Conservation (phyloP, 23 tunicate genomes). For the Aplidium turbinatum region DNA sequence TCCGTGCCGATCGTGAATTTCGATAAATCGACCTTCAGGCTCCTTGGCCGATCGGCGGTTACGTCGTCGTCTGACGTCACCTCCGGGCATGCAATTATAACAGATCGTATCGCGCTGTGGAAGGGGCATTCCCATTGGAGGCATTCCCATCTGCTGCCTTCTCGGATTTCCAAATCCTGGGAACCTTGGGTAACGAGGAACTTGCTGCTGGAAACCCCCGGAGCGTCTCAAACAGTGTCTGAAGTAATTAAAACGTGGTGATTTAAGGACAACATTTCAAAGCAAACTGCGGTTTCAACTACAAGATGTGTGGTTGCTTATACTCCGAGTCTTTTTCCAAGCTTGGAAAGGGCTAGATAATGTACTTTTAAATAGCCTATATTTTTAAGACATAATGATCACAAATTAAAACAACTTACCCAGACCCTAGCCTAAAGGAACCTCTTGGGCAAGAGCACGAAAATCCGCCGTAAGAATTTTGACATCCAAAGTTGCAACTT, state of each 20-base stretch:
- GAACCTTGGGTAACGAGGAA: constrained; percentile 45
- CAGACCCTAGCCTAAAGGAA: constrained; percentile 74
- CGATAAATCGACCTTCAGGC: constrained; percentile 69
- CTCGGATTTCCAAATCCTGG: constrained; percentile 23
- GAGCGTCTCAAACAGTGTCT: constrained; percentile 79
- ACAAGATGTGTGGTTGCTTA: too few relatives aligned
- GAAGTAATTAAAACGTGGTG: neutral
- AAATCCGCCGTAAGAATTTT: constrained; percentile 85
- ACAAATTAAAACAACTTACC: constrained; percentile 56
- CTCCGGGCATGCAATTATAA: constrained; percentile 82
- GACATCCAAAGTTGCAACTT: constrained; percentile 89
- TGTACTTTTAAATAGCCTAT: too few relatives aligned
- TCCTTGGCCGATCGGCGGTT: constrained; percentile 34
- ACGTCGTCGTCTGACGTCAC: constrained; percentile 45
- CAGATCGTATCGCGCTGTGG: constrained; percentile 50
- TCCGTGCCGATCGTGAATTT: constrained; percentile 52
- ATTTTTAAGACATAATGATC: too few relatives aligned
- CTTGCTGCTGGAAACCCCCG: constrained; percentile 78
- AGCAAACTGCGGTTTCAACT: neutral
- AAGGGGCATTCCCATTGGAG: constrained; percentile 18
- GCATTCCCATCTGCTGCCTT: neutral
- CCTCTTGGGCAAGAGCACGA: constrained; percentile 80
- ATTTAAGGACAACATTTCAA: neutral
- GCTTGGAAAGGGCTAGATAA: too few relatives aligned
- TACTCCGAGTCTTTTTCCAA: too few relatives aligned